Base-by-base conservation (phyloP, 2,888 invertebrate species). In the Odontocerum albicorne region DNA sequence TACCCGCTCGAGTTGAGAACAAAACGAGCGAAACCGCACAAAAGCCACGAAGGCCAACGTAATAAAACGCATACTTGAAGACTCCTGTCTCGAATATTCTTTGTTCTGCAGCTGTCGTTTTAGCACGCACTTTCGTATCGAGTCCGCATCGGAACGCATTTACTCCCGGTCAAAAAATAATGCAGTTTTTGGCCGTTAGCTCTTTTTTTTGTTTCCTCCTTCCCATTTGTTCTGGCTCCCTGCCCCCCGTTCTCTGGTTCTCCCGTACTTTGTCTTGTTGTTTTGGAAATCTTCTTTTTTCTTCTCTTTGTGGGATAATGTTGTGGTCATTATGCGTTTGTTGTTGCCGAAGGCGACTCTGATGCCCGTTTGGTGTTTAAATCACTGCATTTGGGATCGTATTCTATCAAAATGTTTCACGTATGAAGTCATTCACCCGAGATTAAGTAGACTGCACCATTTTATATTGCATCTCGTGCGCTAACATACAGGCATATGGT, bases 361-460 rank as follows among this genome's bases (percentile, higher is more conserved):
- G 10, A 12, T 10, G 27, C 35, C 45, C 32, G n/a, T 20, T 19
- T 3, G 3, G 38, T 17, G 38, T 17, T 38, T 17, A 40, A 21
- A 15, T 27, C 31, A 15, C 43, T 6, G 44, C 10, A 17, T 35
- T 16, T 35, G 47, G 17, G 22, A 36, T 36, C 16, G 13, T 47
- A 36, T 47, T 47, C 47, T 47, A 47, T 36, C 19, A 47, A 47
- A 35, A 15, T 38, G 21, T 12, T 16, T 13, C 31, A n/a, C 13
- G 47, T 17, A 16, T 15, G 36, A 22, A 47, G 47, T 47, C 47
- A 22, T 47, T 47, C 47, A 47, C 47, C 47, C 35, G 47, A 36
- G 20, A 45, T 45, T 20, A 36, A 47, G 15, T 16, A 36, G 47
- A 15, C 36, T 35, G 47, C 22, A 4, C 4, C 16, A 22, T 27